Evolutionary conservation across 2,113 vertebrate genomes (phyloP).

Genomic region (Malurus cyaneus): DNA sequence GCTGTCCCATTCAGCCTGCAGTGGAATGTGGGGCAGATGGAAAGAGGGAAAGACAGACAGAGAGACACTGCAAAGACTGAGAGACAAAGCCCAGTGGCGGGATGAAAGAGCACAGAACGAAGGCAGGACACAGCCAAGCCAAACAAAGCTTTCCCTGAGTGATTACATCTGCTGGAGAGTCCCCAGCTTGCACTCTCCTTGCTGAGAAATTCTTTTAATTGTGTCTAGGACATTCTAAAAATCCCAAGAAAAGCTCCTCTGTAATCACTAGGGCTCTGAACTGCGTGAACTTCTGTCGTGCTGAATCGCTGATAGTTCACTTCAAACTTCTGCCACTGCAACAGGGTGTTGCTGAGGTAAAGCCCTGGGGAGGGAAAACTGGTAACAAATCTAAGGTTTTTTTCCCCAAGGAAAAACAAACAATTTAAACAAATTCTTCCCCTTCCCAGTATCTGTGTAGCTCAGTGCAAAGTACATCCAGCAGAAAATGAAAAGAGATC

Average conservation of each 20-base stretch:
- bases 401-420: background rate
- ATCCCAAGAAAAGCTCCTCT: conserved; percentile 30
- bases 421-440: background rate
- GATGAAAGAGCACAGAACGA: conserved; percentile 14
- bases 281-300: conserved; percentile 16
- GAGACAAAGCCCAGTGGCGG: background rate
- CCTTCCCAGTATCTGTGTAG: background rate
- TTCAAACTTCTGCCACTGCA: background rate
- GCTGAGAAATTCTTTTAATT: conserved; percentile 42
- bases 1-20: background rate
- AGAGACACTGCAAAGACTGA: background rate
- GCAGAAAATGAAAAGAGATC: background rate
- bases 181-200: conserved; percentile 41
- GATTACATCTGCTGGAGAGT: conserved; percentile 63
- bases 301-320: background rate
- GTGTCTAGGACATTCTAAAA: conserved; percentile 37
- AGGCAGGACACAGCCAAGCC: conserved; percentile 51
- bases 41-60: background rate
- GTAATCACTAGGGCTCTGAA: conserved; percentile 29
- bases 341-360: background rate
- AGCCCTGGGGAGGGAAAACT: background rate
- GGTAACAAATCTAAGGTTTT: background rate
- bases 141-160: conserved; percentile 64
- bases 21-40: background rate
- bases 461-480: background rate